Evolutionary conservation across 2,113 vertebrate genomes (phyloP).

Genomic region (Cariama cristata): DNA sequence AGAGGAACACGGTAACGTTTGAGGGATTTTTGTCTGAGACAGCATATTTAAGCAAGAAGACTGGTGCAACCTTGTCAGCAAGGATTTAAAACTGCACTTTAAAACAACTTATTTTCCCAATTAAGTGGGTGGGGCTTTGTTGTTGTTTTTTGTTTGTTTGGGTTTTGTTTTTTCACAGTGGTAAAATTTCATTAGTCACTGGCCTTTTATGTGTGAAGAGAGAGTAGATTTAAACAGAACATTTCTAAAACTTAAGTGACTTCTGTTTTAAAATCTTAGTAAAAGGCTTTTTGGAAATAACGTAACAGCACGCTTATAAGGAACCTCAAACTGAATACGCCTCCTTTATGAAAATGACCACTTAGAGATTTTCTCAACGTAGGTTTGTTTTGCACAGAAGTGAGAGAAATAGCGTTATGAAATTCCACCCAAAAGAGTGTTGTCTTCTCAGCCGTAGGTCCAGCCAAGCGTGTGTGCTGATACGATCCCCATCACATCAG

Average conservation of each 20-base stretch:
- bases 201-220: not conserved
- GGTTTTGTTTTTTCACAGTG: not conserved
- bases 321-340: not conserved
- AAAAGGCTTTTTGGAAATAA: not conserved
- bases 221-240: not conserved
- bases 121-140: not conserved
- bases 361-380: not conserved
- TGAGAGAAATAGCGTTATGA: accelerated
- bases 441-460: not conserved
- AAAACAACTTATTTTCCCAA: not conserved
- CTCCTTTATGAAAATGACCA: not conserved
- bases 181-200: not conserved
- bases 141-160: not conserved
- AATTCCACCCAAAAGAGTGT: not conserved
- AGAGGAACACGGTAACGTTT: not conserved
- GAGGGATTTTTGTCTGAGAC: not conserved
- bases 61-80: not conserved
- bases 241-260: not conserved
- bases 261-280: not conserved
- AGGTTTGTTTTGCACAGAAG: not conserved
- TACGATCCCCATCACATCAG: not conserved
- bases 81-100: not conserved
- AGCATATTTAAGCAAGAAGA: not conserved
- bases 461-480: accelerated
- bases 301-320: accelerated